These are phyloP conservation scores for Porites evermanni DNA, from an alignment of 92 coral and sea anemone genomes.

Conservation along the genomic window DNA sequence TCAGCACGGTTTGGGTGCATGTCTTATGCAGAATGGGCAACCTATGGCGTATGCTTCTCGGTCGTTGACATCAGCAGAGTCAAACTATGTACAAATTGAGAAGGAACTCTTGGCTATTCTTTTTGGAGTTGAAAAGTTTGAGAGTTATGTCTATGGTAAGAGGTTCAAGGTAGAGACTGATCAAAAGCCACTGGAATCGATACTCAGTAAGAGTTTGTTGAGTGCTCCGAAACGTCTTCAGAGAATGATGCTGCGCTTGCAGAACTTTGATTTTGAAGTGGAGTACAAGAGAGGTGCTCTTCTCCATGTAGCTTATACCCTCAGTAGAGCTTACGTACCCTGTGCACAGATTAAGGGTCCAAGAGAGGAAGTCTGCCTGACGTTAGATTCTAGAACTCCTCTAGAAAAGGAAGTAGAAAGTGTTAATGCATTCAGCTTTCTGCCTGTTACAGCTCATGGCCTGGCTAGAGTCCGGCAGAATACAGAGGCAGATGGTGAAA, in stretches of 20 bases:
- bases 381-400: slow-evolving; percentile 21
- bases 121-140: slow-evolving; percentile 54
- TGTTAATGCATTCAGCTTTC: slow-evolving; percentile 5
- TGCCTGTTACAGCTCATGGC: slow-evolving; percentile 16
- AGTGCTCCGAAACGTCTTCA: slow-evolving; percentile 59
- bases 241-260: slow-evolving; percentile 59
- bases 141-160: slow-evolving; percentile 60
- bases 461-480: slow-evolving; percentile 31
- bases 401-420: slow-evolving; percentile 26
- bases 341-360: not conserved
- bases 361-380: slow-evolving; percentile 28
- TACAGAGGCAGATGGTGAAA: slow-evolving; percentile 38
- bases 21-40: too few species aligned
- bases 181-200: slow-evolving; percentile 56
- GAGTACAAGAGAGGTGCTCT: slow-evolving; percentile 62
- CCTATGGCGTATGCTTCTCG: slow-evolving; percentile 36
- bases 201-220: slow-evolving; percentile 52
- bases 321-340: slow-evolving; percentile 39
- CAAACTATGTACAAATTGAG: slow-evolving; percentile 48
- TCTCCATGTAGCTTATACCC: slow-evolving; percentile 67
- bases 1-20: too few species aligned
- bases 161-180: slow-evolving; percentile 66
- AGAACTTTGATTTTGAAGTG: slow-evolving; percentile 59
- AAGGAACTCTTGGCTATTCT: slow-evolving; percentile 47
- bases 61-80: slow-evolving; percentile 35